phyloP scores from a whole-genome alignment of 2,797 vertebrate genomes.

The Neosalanx taihuensis region DNA sequence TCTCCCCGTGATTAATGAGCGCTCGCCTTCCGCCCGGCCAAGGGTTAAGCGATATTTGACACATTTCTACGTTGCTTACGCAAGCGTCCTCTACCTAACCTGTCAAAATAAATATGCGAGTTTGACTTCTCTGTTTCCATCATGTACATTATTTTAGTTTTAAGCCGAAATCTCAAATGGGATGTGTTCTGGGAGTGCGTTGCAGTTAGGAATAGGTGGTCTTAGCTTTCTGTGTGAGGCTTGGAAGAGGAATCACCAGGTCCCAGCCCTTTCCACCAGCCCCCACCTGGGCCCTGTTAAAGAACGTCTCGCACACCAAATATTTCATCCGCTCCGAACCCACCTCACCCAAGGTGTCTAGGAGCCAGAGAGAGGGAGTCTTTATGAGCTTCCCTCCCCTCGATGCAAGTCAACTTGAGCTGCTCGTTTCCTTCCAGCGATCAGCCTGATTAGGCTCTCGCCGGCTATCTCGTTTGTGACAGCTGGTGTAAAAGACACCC shows the following conservation, averaged over 20 bases:
- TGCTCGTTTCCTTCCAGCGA: neutral
- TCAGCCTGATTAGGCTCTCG: neutral
- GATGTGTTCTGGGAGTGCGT: neutral
- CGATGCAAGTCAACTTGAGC: neutral
- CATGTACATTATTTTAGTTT: no score
- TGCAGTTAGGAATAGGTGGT: neutral
- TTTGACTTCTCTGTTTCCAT: no score
- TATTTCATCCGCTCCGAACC: constrained; percentile 2
- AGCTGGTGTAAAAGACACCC: constrained; percentile 1
- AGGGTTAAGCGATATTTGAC: neutral
- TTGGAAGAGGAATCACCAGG: neutral
- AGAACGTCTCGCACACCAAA: constrained; percentile 5
- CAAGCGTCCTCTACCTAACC: no score
- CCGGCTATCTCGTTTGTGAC: neutral
- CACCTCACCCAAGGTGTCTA: neutral
- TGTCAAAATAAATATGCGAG: no score
- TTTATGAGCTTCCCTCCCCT: neutral
- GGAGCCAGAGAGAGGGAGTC: constrained; percentile 22
- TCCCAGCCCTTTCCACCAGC: neutral
- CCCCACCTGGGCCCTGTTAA: constrained; percentile 2
- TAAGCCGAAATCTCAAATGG: neutral
- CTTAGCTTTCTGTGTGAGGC: neutral
- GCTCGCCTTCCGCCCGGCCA: neutral
- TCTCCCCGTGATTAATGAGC: neutral
- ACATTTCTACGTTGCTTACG: no score